A percentile compares a stretch with the other conserved stretches of the same genome.
Evolutionary conservation across 1,140 invertebrate species (phyloP).

Genomic region (Scaptomyza montana): DNA sequence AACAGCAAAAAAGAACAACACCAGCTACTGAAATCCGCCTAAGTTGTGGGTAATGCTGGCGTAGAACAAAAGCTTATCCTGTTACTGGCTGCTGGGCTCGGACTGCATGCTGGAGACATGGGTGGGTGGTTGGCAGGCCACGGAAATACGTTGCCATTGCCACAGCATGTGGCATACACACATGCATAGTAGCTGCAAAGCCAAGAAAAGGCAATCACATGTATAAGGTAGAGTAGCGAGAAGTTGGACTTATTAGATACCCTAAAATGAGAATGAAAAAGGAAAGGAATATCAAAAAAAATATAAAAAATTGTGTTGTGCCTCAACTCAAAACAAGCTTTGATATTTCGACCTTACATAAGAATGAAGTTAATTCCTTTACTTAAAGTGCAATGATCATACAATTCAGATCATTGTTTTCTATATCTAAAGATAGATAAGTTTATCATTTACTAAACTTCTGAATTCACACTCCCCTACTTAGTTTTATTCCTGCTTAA

Average conservation of each 20-base stretch:
- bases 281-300: too few relatives aligned
- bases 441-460: neutral
- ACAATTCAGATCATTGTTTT: neutral
- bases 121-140: slow-evolving; percentile 45
- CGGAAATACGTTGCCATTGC: slow-evolving; percentile 74
- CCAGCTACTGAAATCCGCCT: slow-evolving; percentile 67
- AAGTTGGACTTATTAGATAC: slow-evolving; percentile 13
- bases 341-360: too few relatives aligned
- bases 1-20: slow-evolving; percentile 17
- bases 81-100: slow-evolving; percentile 51
- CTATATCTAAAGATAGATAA: too few relatives aligned
- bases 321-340: too few relatives aligned
- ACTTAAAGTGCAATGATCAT: too few relatives aligned
- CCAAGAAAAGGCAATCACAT: slow-evolving; percentile 40
- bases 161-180: slow-evolving; percentile 67
- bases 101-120: slow-evolving; percentile 2
- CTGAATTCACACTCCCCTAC: neutral
- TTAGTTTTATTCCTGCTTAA: neutral
- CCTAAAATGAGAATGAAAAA: slow-evolving; percentile 1
- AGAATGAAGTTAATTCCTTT: too few relatives aligned
- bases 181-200: slow-evolving; percentile 25
- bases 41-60: slow-evolving; percentile 80
- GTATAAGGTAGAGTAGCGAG: neutral
- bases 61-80: slow-evolving; percentile 82
- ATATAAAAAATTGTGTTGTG: too few relatives aligned